phyloP scores from a whole-genome alignment of 2,113 vertebrate genomes.

The Gavialis gangeticus region DNA sequence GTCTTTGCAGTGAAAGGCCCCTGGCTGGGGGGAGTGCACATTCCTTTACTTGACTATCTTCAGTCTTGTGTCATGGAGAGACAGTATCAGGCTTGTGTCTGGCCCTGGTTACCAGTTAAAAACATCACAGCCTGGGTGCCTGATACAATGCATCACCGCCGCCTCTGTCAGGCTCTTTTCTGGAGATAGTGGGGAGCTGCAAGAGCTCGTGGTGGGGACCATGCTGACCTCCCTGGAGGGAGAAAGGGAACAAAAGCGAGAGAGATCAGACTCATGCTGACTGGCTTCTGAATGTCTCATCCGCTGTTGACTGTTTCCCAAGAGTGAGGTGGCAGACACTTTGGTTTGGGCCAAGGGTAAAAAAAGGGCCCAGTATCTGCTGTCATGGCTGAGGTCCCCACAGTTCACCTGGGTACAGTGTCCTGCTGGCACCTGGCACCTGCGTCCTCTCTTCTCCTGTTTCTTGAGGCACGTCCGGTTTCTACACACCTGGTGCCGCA shows the following conservation, averaged over 20 bases:
- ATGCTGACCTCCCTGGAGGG: background rate
- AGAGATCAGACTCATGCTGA: background rate
- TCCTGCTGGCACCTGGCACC: background rate
- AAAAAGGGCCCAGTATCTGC: background rate
- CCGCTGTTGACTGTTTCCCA: background rate
- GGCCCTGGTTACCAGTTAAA: background rate
- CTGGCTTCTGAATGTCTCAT: background rate
- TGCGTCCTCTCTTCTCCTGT: background rate
- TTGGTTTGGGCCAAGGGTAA: background rate
- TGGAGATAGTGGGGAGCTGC: background rate
- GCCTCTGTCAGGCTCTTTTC: background rate
- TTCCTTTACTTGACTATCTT: background rate
- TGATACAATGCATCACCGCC: background rate
- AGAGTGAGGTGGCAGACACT: background rate
- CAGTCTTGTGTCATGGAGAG: fast-evolving
- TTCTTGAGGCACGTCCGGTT: background rate
- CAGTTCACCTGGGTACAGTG: background rate
- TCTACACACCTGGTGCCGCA: background rate
- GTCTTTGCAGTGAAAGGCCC: background rate
- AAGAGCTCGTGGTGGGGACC: background rate
- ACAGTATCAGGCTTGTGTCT: fast-evolving
- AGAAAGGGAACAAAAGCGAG: background rate
- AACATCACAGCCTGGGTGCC: background rate
- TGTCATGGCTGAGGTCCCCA: background rate
- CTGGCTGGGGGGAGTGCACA: background rate